A percentile compares a stretch with the other conserved stretches of the same genome.
Evolutionary conservation across 2,797 vertebrate genomes (phyloP).

Genomic region (Cephalopachus bancanus): DNA sequence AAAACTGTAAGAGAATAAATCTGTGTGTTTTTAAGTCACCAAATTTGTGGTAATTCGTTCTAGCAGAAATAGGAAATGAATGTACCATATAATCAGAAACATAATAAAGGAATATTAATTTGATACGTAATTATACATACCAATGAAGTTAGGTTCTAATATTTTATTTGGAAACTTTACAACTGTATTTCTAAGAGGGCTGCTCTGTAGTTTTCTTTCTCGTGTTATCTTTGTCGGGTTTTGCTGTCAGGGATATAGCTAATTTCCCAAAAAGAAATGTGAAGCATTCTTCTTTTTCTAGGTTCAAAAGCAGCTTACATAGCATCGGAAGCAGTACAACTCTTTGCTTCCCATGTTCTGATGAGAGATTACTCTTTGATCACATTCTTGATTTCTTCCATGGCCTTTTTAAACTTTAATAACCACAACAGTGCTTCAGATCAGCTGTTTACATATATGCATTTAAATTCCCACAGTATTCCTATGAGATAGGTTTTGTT

Average conservation of each 20-base stretch:
- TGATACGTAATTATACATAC: not conserved
- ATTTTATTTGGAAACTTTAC: conserved; percentile 40
- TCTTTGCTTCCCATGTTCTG: not conserved
- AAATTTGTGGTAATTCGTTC: conserved; percentile 46
- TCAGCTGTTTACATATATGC: not conserved
- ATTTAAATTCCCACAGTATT: not conserved
- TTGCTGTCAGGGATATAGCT: not conserved
- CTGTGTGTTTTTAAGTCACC: conserved; percentile 34
- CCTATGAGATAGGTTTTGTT: not conserved
- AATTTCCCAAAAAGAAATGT: not conserved
- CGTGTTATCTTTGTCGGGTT: not conserved
- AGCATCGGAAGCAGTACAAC: not conserved
- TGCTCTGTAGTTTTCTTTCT: not conserved
- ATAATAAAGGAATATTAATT: conserved; percentile 23
- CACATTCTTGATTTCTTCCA: conserved; percentile 11
- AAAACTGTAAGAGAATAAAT: conserved; percentile 28
- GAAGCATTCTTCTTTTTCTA: not conserved
- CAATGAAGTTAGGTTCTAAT: not conserved
- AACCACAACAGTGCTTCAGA: not conserved
- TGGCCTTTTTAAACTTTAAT: not conserved
- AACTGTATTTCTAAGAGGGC: not conserved
- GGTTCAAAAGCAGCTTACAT: not conserved
- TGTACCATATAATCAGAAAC: not conserved
- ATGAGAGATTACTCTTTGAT: not conserved
- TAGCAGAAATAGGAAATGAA: not conserved